Base-by-base conservation (phyloP, 2,888 invertebrate genomes). In the Cantharis rustica region DNA sequence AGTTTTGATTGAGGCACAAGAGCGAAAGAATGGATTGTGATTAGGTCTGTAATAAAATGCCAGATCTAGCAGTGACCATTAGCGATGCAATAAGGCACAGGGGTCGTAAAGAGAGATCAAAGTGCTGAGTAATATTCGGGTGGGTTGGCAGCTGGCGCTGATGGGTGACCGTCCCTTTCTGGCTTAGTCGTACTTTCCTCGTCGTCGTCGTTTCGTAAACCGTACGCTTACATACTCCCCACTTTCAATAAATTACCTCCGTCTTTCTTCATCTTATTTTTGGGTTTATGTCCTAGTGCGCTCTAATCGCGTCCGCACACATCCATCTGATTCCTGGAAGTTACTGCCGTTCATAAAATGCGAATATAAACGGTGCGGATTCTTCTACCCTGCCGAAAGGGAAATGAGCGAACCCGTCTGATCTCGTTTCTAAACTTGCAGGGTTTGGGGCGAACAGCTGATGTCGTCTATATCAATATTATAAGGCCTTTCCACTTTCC, bases 391-490 rank as follows among this genome's bases (percentile, higher is more conserved):
- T 70, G 69, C 71, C 68, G 74, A 76, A 79, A 79, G 74, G 79
- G 79, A 76, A 76, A 76, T 76, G 78, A 73, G 47, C 13, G 26
- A 23, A 73, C 80, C 76, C 81, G 81, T 82, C 79, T 81, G 80
- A 80, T 80, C 78, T 79, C 75, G 71, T 61, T 61, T 68, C 72
- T 74, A 72, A 72, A 68, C 27, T 61, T 31, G 68, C 61, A 47
- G 73, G 78, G 78, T 75, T 73, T 71, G 75, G 72, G 75, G 71
- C 66, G 79, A 83, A 80, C 82, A 83, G 81, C 82, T 81, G 81
- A 82, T 82, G 82, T 83, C 81, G 80, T 80, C 81, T 77, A 81
- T 81, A 84, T 84, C 83, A 84, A 84, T 84, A 84, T 83, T 84
- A 80, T 79, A 82, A 79, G 79, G 79, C 76, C 77, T 79, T 66